A percentile compares a stretch with the other conserved stretches of the same genome.
Evolutionary conservation across 1,140 invertebrate species (phyloP).

Genomic region (Listronotus bonariensis): DNA sequence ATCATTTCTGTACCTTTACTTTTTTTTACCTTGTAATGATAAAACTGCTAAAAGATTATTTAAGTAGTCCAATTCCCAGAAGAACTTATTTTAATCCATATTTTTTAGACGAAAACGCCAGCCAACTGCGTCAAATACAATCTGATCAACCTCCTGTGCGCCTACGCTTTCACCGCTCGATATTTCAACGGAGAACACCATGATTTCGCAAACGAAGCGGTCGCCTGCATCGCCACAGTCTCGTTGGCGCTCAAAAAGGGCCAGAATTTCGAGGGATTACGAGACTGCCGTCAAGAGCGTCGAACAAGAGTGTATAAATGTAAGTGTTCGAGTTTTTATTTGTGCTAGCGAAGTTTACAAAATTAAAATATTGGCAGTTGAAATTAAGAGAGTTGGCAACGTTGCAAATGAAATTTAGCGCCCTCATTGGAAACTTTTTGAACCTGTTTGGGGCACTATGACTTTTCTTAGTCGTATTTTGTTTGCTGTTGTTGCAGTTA

Average conservation of each 20-base stretch:
- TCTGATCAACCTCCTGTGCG: conserved; percentile 69
- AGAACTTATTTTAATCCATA: conserved; percentile 21
- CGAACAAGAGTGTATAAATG: conserved; percentile 61
- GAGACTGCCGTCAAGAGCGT: conserved; percentile 67
- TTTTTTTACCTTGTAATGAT: conserved; percentile 11
- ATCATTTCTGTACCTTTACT: too few species aligned
- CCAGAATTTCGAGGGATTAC: conserved; percentile 64
- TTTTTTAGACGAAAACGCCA: conserved; percentile 65
- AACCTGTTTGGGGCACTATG: too few species aligned
- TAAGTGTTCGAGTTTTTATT: conserved; percentile 47
- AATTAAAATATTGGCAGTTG: too few species aligned
- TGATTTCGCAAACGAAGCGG: conserved; percentile 64
- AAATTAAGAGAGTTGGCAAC: too few species aligned
- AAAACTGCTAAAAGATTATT: not conserved
- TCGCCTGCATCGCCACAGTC: conserved; percentile 62
- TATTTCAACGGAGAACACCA: conserved; percentile 73
- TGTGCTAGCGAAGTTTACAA: too few species aligned
- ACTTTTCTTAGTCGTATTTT: too few species aligned
- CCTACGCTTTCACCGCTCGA: conserved; percentile 68
- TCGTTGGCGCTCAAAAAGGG: conserved; percentile 66
- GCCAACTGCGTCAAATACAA: conserved; percentile 69
- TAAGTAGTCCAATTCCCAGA: too few species aligned
- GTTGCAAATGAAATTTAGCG: too few species aligned
- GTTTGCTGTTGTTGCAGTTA: too few species aligned
- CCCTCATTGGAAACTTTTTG: too few species aligned